These are phyloP conservation scores for Tyrophagus putrescentiae DNA, from an alignment of 1,140 invertebrate species.

Conservation along the genomic window DNA sequence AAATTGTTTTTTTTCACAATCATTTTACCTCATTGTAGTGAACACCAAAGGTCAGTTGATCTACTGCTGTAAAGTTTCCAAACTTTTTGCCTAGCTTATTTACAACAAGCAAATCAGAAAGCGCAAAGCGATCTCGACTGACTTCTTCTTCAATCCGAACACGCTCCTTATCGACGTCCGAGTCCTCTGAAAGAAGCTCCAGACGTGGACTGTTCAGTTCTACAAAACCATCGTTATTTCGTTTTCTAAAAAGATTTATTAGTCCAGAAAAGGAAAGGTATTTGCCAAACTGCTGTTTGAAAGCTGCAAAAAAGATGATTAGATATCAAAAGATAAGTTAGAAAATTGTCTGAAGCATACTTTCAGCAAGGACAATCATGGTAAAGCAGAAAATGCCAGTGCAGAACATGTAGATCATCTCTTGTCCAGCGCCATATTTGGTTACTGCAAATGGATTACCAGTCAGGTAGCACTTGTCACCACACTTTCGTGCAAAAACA, in stretches of 20 bases:
- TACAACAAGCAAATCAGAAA: conserved; percentile 21
- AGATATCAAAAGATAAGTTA: not conserved
- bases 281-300: not conserved
- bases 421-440: not conserved
- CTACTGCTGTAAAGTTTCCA: conserved; percentile 23
- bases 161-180: conserved; percentile 28
- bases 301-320: not conserved
- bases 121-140: not conserved
- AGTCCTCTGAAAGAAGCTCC: not conserved
- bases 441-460: conserved; percentile 9
- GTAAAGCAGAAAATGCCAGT: not conserved
- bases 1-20: too few species aligned
- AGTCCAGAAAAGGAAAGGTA: not conserved
- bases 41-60: conserved; percentile 26
- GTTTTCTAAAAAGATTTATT: not conserved
- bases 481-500: too few species aligned
- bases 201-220: not conserved
- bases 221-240: not conserved
- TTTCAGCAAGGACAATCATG: not conserved
- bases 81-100: conserved; percentile 23
- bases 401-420: not conserved
- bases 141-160: not conserved
- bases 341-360: conserved; percentile 6
- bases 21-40: conserved; percentile 35
- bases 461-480: not conserved